A percentile compares a stretch with the other conserved stretches of the same genome.
phyloP scores from a whole-genome alignment of 2,113 vertebrate species.

The Oenanthe melanoleuca region DNA sequence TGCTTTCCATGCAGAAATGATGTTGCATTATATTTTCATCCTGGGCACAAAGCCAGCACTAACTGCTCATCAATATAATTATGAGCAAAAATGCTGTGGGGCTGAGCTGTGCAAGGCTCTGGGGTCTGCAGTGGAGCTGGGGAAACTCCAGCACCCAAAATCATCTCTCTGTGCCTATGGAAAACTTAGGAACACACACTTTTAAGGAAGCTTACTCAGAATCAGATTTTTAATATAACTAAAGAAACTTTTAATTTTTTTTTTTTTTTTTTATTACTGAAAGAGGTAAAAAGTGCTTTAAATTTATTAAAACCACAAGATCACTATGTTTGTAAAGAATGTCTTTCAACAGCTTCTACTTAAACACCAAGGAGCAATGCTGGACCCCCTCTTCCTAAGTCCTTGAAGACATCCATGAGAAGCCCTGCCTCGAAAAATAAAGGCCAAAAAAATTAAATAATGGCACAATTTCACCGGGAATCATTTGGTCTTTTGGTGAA shows the following conservation, averaged over 20 bases:
- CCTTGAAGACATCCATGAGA: neutral
- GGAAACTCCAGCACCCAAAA: neutral
- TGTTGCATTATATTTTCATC: slow-evolving; percentile 13
- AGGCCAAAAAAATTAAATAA: neutral
- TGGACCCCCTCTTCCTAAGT: neutral
- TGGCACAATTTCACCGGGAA: slow-evolving; percentile 48
- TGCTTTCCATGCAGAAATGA: neutral
- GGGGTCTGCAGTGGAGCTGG: neutral
- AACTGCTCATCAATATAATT: neutral
- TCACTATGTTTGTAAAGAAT: slow-evolving; percentile 27
- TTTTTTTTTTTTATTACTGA: neutral
- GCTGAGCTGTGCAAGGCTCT: neutral
- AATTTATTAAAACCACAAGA: slow-evolving; percentile 38
- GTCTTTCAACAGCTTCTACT: slow-evolving; percentile 30
- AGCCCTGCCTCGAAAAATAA: neutral
- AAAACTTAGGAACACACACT: neutral
- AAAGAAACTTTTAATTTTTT: neutral
- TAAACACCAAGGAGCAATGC: neutral
- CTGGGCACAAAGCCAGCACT: neutral
- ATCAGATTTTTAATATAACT: neutral
- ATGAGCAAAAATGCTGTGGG: neutral
- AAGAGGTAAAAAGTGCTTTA: slow-evolving; percentile 7
- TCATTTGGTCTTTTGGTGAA: slow-evolving; percentile 73
- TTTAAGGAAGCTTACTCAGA: neutral
- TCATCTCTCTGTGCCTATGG: neutral